Conservation (phyloP, 2,113 vertebrate genomes). For the Gambusia affinis region DNA sequence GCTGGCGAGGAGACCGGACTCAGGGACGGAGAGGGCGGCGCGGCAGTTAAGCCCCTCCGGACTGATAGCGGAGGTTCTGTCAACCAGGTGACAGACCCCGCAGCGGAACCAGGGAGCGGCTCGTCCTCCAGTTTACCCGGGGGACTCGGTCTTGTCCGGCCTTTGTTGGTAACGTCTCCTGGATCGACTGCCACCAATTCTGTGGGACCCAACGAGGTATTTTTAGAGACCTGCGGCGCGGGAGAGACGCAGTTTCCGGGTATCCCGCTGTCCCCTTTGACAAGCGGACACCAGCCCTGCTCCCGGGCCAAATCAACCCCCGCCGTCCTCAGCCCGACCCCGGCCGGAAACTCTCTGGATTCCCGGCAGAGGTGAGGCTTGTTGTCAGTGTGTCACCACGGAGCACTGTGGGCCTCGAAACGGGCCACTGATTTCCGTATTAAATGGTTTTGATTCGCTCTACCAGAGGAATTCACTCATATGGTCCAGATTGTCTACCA, state of each 20-base stretch:
- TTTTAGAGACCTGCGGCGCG: slow-evolving; percentile 64
- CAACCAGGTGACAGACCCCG: slow-evolving; percentile 62
- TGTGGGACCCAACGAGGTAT: slow-evolving; percentile 67
- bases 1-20: slow-evolving; percentile 55
- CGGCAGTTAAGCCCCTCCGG: slow-evolving; percentile 36
- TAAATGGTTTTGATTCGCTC: neutral
- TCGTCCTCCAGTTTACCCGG: slow-evolving; percentile 61
- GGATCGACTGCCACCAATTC: slow-evolving; percentile 15
- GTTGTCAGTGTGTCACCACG: neutral
- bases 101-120: slow-evolving; percentile 40
- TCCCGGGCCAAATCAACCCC: slow-evolving; percentile 61
- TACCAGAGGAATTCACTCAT: neutral
- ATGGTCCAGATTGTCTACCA: neutral
- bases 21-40: slow-evolving; percentile 38
- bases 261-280: slow-evolving; percentile 60
- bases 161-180: slow-evolving; percentile 51
- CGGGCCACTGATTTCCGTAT: slow-evolving; percentile 31
- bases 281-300: slow-evolving; percentile 54
- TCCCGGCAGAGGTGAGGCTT: slow-evolving; percentile 86
- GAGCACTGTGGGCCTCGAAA: slow-evolving; percentile 31
- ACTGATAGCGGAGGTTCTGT: slow-evolving; percentile 42
- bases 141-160: slow-evolving; percentile 46
- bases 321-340: slow-evolving; percentile 69
- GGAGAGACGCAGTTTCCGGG: slow-evolving; percentile 66
- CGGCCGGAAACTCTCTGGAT: slow-evolving; percentile 67